These are phyloP conservation scores for Rhinichthys klamathensis DNA, from an alignment of 2,113 vertebrate genomes.

Conservation along the genomic window DNA sequence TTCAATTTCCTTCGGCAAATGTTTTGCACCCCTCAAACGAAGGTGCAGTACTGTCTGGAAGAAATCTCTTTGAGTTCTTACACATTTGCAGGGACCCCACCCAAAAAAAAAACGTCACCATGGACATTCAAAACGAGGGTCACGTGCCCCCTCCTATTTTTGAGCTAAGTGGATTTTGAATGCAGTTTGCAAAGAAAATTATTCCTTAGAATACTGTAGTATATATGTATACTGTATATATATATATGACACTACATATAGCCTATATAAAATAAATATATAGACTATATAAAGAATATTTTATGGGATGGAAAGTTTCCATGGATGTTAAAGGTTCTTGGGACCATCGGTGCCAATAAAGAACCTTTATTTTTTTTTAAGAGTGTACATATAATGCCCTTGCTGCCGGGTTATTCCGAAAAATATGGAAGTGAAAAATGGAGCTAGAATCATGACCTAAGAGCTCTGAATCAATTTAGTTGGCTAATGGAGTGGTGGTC, in stretches of 20 bases:
- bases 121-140: not conserved
- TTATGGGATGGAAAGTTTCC: no score
- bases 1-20: slow-evolving; percentile 97
- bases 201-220: no score
- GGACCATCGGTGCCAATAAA: no score
- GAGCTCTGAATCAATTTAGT: slow-evolving; percentile 38
- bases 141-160: no score
- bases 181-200: no score
- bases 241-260: no score
- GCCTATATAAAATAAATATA: no score
- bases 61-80: slow-evolving; percentile 81
- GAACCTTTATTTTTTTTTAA: no score
- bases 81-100: slow-evolving; percentile 77
- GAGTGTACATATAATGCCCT: not conserved
- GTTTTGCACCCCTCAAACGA: slow-evolving; percentile 74
- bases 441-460: slow-evolving; percentile 72
- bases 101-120: slow-evolving; percentile 67
- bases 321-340: no score
- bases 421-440: slow-evolving; percentile 57
- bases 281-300: no score
- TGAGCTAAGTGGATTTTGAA: no score
- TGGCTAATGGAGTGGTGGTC: not conserved
- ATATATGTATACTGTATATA: no score
- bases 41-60: slow-evolving; percentile 84
- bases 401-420: not conserved